Base-by-base conservation (phyloP, 2,888 invertebrate species). In the Candidula unifasciata region DNA sequence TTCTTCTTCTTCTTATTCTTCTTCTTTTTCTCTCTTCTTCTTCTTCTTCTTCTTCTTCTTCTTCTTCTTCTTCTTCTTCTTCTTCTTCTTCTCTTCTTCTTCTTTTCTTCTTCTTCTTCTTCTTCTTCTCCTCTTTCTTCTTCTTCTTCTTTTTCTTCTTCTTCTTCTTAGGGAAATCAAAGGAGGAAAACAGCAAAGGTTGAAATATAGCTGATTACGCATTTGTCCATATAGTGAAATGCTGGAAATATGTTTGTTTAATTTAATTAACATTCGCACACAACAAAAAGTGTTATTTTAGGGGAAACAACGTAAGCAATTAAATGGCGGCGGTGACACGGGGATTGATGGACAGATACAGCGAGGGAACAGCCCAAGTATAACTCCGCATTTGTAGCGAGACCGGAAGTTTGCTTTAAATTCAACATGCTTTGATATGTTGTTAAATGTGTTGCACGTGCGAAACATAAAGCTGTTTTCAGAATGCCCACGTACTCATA, bases 401-500 rank as follows among this genome's bases (percentile, higher is more conserved):
- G 16, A 44, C 73, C 37, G 73, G 73, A 73, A 73, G 73, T 73
- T 73, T 73, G 44, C 73, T 73, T 44, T 3, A n/a, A 73, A 73
- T 44, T 73, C 73, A n/a, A 73, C 44, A 73, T 73, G 73, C 73
- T 73, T 73, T 73, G 44, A 73, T 44, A 73, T 44, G 44, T n/a
- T 21, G 24, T 73, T 44, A 73, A 73, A 73, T 73, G 18, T 73
- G 44, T n/a, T 73, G 73, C 73, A 73, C 44, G 37, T 73, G 73
- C 44, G 44, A 44, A 73, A 27, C 73, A 44, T 10, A 73, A 73
- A 73, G n/a, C 44, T 44, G 73, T 73, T 24, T 44, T 73, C 27
- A n/a, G 37, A n/a, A 27, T 24, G 44, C 73, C 44, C 44, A 13
- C n/a, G n/a, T n/a, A n/a, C n/a, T n/a, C n/a, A n/a, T n/a, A n/a